Evolutionary conservation across 1,140 invertebrate genomes (phyloP), one percentile per base, ranked within the genome.

Genomic region (Bombus picipes): DNA sequence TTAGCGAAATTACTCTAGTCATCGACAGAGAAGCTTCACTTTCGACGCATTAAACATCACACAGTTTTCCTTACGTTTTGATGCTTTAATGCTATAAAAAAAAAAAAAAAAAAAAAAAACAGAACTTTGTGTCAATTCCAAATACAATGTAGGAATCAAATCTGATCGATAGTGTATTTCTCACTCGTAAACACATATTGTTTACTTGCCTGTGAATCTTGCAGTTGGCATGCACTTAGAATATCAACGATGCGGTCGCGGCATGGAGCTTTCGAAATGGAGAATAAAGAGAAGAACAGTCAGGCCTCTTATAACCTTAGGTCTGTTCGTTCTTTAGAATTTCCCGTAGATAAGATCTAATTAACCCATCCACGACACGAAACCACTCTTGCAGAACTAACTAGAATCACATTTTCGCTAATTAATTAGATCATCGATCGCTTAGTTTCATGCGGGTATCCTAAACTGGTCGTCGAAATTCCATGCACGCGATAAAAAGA

Each of bases 1-100:
- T 83, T 77, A 70, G 43, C 37, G 62, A 77, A 83, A 83, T 77
- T 83, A n/a, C 72, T 32, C 25, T 22, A 59, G 32, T 25, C 47
- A 73, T 53, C 22, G 62, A 28, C 12, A 41, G n/a, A 34, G 25
- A 70, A 53, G 41, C 32, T 75, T 59, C 65, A 76, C 18, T 53
- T 59, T 66, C 43, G 34, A 76, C 37, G 59, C 1, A n/a, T 62
- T 62, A n/a, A n/a, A 62, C 28, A 12, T 62, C 59, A n/a, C 12
- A 62, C 12, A 0, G 59, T 62, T 62, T 62, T n/a, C 28, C 28
- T 62, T n/a, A 13, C 59, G 59, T n/a, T 62, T n/a, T n/a, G 3
- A 62, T n/a, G 12, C 28, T 62, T 53, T 53, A 1, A n/a, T 13
- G 28, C 25, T 28, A 28, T 12, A n/a, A n/a, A n/a, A n/a, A n/a